Evolutionary conservation across 2,113 vertebrate species (phyloP).

Genomic region (Dasyprocta punctata): DNA sequence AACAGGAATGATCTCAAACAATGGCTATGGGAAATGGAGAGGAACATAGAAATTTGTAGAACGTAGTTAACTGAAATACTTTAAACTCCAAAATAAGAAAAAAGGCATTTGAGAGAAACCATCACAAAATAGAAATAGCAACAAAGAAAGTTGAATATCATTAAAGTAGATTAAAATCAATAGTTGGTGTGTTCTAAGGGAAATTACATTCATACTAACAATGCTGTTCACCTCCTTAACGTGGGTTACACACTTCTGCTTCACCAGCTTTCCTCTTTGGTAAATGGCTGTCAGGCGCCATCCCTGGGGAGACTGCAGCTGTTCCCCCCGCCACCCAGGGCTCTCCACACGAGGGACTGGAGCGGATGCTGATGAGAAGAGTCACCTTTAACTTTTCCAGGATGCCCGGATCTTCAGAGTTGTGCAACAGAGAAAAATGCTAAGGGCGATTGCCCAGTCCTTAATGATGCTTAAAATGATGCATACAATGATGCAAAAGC

Average conservation of each 20-base stretch:
- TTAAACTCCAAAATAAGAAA: neutral
- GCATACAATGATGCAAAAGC: neutral
- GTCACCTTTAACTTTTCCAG: neutral
- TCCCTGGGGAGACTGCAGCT: neutral
- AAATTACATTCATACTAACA: too few species aligned
- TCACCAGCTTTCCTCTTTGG: neutral
- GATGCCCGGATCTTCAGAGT: neutral
- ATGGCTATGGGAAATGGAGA: neutral
- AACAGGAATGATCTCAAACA: neutral
- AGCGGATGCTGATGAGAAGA: neutral
- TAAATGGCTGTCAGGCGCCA: neutral
- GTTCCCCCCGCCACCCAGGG: neutral
- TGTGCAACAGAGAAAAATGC: neutral
- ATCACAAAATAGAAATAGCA: neutral
- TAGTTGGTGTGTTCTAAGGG: too few species aligned
- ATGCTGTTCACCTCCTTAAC: neutral
- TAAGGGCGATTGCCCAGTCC: neutral
- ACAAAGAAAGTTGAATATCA: neutral
- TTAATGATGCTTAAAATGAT: constrained; percentile 46
- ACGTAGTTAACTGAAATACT: neutral
- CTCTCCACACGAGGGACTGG: neutral
- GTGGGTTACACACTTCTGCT: neutral
- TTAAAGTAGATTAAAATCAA: neutral
- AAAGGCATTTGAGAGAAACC: neutral
- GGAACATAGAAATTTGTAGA: neutral